Evolutionary conservation across 1,140 invertebrate genomes (phyloP).

Genomic region (Tetraneura akinire): DNA sequence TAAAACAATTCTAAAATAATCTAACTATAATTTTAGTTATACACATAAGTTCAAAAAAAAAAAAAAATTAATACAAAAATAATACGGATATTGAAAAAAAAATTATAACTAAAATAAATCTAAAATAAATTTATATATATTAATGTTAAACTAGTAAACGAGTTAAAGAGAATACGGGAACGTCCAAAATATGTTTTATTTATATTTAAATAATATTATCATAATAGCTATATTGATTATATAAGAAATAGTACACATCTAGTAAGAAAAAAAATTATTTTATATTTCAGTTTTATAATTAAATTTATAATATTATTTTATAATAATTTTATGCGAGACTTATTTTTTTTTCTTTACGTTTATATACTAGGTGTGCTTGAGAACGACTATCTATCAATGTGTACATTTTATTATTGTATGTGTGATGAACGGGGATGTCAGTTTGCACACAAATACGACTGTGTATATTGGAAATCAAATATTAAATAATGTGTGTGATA

Average conservation of each 20-base stretch:
- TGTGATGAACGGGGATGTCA: not conserved
- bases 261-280: not conserved
- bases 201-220: not conserved
- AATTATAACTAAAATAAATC: slow-evolving; percentile 48
- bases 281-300: no score
- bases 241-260: not conserved
- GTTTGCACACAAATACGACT: not conserved
- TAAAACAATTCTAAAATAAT: slow-evolving; percentile 1
- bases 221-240: not conserved
- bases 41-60: slow-evolving; percentile 7
- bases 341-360: not conserved
- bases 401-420: no score
- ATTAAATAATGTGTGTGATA: not conserved
- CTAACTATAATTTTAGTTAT: slow-evolving; percentile 18
- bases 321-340: not conserved
- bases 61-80: slow-evolving; percentile 14
- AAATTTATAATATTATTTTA: not conserved
- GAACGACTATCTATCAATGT: not conserved
- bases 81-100: slow-evolving; percentile 2
- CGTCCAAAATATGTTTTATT: not conserved
- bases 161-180: not conserved
- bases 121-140: slow-evolving; percentile 42
- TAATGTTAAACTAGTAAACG: not conserved
- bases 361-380: not conserved
- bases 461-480: not conserved